These are phyloP conservation scores for Barnardius zonarius DNA, from an alignment of 2,113 vertebrate species.

Conservation along the genomic window DNA sequence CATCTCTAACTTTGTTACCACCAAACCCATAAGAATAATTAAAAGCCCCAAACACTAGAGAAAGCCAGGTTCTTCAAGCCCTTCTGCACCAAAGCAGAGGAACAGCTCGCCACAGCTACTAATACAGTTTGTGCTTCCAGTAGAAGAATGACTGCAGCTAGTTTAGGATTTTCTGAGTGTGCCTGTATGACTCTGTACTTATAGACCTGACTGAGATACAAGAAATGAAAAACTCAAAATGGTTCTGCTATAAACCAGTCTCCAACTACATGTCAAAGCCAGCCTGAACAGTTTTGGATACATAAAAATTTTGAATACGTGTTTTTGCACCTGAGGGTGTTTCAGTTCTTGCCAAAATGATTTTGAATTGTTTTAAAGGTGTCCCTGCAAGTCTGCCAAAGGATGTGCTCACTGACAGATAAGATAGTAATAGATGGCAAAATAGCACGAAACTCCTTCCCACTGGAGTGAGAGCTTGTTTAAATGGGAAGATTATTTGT, in stretches of 20 bases:
- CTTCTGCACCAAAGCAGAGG: background rate
- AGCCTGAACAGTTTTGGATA: background rate
- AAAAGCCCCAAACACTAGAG: background rate
- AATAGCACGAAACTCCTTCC: background rate
- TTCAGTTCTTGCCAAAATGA: background rate
- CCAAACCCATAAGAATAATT: background rate
- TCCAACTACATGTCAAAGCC: constrained; percentile 11
- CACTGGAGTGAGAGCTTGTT: background rate
- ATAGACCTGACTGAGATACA: background rate
- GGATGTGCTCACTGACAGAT: constrained; percentile 18
- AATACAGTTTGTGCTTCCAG: background rate
- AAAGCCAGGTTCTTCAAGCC: background rate
- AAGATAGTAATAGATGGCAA: constrained; percentile 8
- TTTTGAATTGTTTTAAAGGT: background rate
- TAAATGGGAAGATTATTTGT: background rate
- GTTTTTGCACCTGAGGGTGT: constrained; percentile 9
- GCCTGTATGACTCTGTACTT: background rate
- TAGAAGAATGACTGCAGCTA: background rate
- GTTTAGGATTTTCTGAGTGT: background rate
- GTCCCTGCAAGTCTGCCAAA: background rate
- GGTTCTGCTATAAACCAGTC: background rate
- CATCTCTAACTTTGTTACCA: background rate
- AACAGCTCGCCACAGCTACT: background rate
- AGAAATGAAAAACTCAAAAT: constrained; percentile 7
- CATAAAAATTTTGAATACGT: background rate